Evolutionary conservation across 2,888 invertebrate species (phyloP).

Genomic region (Gerosis bhagava): DNA sequence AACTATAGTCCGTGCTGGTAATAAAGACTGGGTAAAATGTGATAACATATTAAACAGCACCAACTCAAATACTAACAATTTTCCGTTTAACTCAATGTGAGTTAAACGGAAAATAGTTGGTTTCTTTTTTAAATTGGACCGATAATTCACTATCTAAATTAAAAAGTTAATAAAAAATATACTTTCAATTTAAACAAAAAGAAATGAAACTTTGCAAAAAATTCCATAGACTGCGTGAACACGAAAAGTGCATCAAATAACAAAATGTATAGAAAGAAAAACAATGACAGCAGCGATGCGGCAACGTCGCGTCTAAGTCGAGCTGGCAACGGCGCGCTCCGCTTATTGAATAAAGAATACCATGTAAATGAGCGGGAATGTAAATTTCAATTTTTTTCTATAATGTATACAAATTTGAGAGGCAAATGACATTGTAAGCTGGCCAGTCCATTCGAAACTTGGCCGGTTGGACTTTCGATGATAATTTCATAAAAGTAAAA

Average conservation of each 20-base stretch:
- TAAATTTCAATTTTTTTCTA: conserved; percentile 21
- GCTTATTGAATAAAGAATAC: conserved; percentile 33
- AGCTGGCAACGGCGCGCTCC: conserved; percentile 60
- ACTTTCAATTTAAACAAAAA: no score
- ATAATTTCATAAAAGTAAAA: conserved; percentile 3
- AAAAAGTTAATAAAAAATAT: no score
- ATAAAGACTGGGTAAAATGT: no score
- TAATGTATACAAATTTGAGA: conserved; percentile 14
- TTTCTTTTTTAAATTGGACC: no score
- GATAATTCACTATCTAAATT: no score
- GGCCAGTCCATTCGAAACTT: conserved; percentile 11
- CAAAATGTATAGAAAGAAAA: conserved; percentile 14
- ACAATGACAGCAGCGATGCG: conserved; percentile 42
- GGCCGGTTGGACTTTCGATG: background rate
- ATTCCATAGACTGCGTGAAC: background rate
- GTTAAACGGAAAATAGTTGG: no score
- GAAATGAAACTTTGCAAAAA: no score
- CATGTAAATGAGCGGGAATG: conserved; percentile 21
- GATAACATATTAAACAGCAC: no score
- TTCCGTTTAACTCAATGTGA: no score
- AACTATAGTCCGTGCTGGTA: no score
- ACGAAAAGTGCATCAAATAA: conserved; percentile 31
- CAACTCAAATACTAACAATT: no score
- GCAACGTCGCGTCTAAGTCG: conserved; percentile 68
- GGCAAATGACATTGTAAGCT: conserved; percentile 9